Base-by-base conservation (phyloP, 2,113 vertebrate species). In the Dunckerocampus dactyliophorus region DNA sequence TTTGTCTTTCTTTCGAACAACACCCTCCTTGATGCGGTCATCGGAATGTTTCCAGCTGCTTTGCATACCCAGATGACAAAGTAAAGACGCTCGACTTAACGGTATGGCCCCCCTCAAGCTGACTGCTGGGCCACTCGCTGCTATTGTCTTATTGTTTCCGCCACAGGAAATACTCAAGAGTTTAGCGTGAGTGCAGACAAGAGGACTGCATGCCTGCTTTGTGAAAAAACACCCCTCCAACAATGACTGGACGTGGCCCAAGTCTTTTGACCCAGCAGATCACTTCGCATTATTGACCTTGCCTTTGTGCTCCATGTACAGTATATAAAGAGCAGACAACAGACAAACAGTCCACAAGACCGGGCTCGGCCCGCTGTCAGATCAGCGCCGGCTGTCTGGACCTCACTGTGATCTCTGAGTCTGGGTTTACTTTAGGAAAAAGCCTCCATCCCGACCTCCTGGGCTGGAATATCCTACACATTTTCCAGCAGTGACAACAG, bases 121-220 rank as follows among this genome's bases (percentile, higher is more conserved):
- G 70, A 45, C 69, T 37, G 20, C 53, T 3, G 47, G 65, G 17
- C 56, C 74, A 42, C 76, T 78, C 11, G 71, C 70, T 74, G 65
- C 81, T 76, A 83, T 87, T 87, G 87, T 88, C 82, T 82, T 76
- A 84, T 85, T 79, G 76, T 78, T 83, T 88, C 81, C 79, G 80
- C 45, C 16, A 1, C 62, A 65, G 87, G 87, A 88, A 88, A 83
- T 65, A 83, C 74, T 88, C 62, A 47, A 58, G 69, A 77, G 68
- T 73, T 71, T 63, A 87, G 79, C 62, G 46, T 43, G 56, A 67
- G 76, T 67, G 59, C 78, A 75, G 72, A 78, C 59, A 47, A 65
- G 73, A 55, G 64, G 67, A 65, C 67, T 47, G 76, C 72, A 69
- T 77, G 62, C 69, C 56, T 68, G 37, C 76, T 84, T 72, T 63